A percentile compares a stretch with the other conserved stretches of the same genome.
Conservation (phyloP, 1,140 invertebrate genomes). For the Triops longicaudatus region DNA sequence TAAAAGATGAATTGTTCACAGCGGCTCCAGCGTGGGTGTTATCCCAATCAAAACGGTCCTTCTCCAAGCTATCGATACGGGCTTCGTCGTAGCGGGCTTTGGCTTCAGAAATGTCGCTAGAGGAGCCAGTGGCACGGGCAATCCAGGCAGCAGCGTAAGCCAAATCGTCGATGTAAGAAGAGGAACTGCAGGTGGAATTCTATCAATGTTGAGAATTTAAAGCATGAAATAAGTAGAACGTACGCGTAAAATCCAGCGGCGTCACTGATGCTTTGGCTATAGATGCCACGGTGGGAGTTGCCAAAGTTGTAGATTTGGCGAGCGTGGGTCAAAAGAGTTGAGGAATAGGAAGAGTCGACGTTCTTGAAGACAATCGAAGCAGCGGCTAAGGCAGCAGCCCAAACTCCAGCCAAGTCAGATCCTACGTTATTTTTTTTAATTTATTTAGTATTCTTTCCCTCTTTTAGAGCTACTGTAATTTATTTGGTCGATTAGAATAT, state of each 20-base stretch:
- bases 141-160: slow-evolving; percentile 55
- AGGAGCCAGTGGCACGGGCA: slow-evolving; percentile 49
- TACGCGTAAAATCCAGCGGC: slow-evolving; percentile 45
- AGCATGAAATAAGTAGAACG: background rate
- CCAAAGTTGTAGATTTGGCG: slow-evolving; percentile 53
- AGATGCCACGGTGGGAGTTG: slow-evolving; percentile 46
- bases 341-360: slow-evolving; percentile 44
- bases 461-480: too few species aligned
- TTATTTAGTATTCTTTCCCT: too few species aligned
- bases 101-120: slow-evolving; percentile 47
- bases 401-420: slow-evolving; percentile 28
- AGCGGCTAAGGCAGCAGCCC: slow-evolving; percentile 41
- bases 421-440: background rate
- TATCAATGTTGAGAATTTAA: background rate
- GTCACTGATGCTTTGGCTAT: slow-evolving; percentile 48
- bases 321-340: slow-evolving; percentile 45
- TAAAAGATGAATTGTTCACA: slow-evolving; percentile 35
- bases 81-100: slow-evolving; percentile 46
- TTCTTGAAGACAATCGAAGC: slow-evolving; percentile 44
- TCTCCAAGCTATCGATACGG: slow-evolving; percentile 39
- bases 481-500: too few species aligned
- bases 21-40: slow-evolving; percentile 51
- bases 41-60: slow-evolving; percentile 47
- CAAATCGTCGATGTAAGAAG: slow-evolving; percentile 52
- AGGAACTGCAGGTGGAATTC: slow-evolving; percentile 40